Percentiles rank a stretch among this genome's conserved stretches.
Conservation (phyloP, 2,113 vertebrate species). For the Phylloscopus trochilus region DNA sequence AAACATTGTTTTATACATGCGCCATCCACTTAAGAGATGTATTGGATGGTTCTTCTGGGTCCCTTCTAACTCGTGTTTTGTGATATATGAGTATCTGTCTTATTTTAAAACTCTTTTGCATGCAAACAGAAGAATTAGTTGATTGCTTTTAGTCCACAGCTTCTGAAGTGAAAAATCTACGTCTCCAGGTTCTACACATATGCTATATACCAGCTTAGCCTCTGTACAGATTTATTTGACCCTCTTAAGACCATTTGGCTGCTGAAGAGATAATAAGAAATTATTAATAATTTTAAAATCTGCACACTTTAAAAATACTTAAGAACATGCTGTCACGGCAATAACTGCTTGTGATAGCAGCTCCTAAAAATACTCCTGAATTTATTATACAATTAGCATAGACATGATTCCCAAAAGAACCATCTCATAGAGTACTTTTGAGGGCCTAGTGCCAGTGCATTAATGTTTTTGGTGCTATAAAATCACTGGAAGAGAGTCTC, state of each 20-base stretch:
- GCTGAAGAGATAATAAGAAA: slow-evolving; percentile 14
- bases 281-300: slow-evolving; percentile 24
- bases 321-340: slow-evolving; percentile 14
- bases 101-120: not conserved
- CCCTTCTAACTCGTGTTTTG: not conserved
- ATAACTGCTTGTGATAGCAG: not conserved
- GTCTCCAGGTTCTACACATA: not conserved
- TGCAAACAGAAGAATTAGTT: not conserved
- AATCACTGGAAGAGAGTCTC: not conserved
- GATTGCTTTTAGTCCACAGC: not conserved
- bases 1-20: not conserved
- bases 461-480: not conserved
- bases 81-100: not conserved
- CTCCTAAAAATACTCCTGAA: slow-evolving; percentile 48
- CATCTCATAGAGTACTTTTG: not conserved
- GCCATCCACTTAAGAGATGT: not conserved
- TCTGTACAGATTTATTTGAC: not conserved
- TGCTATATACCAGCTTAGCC: not conserved
- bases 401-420: not conserved
- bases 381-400: slow-evolving; percentile 4
- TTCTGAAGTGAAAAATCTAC: not conserved
- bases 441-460: not conserved
- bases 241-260: not conserved
- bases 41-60: not conserved
- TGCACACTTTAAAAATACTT: slow-evolving; percentile 3